Percentiles rank a stretch among this genome's conserved stretches.
Evolutionary conservation across 1,140 invertebrate genomes (phyloP).

Genomic region (Drosophila jambulina): DNA sequence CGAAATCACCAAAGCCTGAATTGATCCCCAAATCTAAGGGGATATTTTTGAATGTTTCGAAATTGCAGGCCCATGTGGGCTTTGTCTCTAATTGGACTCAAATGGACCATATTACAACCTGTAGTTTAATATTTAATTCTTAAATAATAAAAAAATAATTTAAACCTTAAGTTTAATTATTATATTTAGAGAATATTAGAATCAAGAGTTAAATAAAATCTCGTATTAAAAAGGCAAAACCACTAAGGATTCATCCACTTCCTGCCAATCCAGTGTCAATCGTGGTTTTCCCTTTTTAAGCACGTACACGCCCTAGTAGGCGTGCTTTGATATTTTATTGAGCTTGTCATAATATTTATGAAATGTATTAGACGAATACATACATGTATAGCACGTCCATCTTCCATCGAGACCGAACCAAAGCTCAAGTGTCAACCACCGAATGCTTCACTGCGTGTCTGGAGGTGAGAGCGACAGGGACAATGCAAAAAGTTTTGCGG

Average conservation of each 20-base stretch:
- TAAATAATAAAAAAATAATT: too few species aligned
- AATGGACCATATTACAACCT: not conserved
- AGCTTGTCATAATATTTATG: slow-evolving; percentile 81
- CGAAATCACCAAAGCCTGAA: slow-evolving; percentile 6
- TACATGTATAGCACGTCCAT: slow-evolving; percentile 40
- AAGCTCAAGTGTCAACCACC: slow-evolving; percentile 48
- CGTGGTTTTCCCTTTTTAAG: slow-evolving; percentile 40
- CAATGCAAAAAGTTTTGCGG: slow-evolving; percentile 69
- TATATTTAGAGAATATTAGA: not conserved
- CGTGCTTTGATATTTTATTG: slow-evolving; percentile 80
- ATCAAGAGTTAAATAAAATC: not conserved
- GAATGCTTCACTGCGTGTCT: slow-evolving; percentile 19
- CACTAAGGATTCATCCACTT: not conserved
- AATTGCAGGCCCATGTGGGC: not conserved
- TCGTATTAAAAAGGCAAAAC: too few species aligned
- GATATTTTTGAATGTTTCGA: slow-evolving; percentile 8
- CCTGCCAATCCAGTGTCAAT: not conserved
- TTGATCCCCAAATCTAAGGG: slow-evolving; percentile 29
- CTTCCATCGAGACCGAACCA: slow-evolving; percentile 11
- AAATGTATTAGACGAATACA: slow-evolving; percentile 65
- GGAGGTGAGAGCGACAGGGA: slow-evolving; percentile 41
- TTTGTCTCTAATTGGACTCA: slow-evolving; percentile 10
- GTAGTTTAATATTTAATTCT: not conserved
- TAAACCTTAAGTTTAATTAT: not conserved
- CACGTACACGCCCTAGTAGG: slow-evolving; percentile 64